These are phyloP conservation scores for Psittacus erithacus DNA, from an alignment of 2,113 vertebrate species.

Conservation along the genomic window DNA sequence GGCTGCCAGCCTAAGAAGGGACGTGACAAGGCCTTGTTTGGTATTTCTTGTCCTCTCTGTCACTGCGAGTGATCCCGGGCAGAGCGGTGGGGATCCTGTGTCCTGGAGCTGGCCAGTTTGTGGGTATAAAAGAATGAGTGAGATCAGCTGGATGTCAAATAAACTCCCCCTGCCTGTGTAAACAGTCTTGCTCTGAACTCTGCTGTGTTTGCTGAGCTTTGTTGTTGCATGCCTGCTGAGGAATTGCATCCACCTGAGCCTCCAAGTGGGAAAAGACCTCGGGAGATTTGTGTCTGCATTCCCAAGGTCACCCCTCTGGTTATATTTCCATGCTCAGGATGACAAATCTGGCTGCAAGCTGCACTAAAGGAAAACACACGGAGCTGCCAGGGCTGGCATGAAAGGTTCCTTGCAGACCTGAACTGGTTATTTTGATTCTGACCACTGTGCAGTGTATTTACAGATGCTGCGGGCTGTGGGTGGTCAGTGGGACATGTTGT, in stretches of 20 bases:
- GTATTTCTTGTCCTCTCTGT: neutral
- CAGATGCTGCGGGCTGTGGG: neutral
- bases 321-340: neutral
- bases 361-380: neutral
- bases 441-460: neutral
- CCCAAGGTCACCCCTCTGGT: neutral
- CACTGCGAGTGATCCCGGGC: neutral
- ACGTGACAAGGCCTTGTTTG: neutral
- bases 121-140: neutral
- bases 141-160: neutral
- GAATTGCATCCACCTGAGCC: neutral
- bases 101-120: neutral
- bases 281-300: neutral
- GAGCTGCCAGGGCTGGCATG: neutral
- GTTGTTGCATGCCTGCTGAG: neutral
- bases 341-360: neutral
- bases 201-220: neutral
- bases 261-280: neutral
- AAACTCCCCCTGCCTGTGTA: neutral
- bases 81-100: neutral
- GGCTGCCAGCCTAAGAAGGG: neutral
- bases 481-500: rapidly evolving
- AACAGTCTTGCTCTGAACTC: neutral
- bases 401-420: neutral
- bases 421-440: neutral